Evolutionary conservation across 2,888 invertebrate species (phyloP).

Genomic region (Lasius platythorax): DNA sequence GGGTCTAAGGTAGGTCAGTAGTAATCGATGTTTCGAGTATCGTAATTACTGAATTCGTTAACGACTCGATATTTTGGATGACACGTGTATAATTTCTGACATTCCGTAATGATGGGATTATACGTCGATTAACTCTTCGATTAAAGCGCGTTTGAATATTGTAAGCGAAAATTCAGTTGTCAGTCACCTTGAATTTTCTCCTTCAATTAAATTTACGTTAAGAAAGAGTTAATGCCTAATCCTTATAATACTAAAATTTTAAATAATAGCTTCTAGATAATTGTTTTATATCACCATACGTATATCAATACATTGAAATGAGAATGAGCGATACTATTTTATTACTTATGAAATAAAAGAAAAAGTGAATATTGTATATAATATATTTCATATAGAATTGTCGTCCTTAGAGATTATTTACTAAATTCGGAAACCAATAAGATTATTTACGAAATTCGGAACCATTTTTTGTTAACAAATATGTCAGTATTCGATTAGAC

Average conservation of each 20-base stretch:
- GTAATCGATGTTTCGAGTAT: slow-evolving; percentile 28
- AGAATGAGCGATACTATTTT: neutral
- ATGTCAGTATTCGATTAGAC: neutral
- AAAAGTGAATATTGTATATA: neutral
- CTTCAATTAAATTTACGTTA: neutral
- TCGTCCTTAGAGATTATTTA: neutral
- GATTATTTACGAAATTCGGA: neutral
- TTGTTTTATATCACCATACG: neutral
- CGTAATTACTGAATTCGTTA: slow-evolving; percentile 27
- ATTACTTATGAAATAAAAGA: neutral
- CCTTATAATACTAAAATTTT: neutral
- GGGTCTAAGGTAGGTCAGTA: slow-evolving; percentile 36
- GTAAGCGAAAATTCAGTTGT: neutral
- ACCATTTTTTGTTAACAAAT: neutral
- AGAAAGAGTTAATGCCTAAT: neutral
- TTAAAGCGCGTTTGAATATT: neutral
- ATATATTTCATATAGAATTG: neutral
- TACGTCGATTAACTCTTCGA: neutral
- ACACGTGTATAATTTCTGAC: neutral
- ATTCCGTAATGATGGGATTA: neutral
- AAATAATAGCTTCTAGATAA: neutral
- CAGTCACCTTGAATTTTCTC: neutral
- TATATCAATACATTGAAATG: neutral
- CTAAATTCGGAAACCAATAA: neutral
- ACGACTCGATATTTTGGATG: neutral